These are phyloP conservation scores for Capitella teleta DNA, from an alignment of 1,140 invertebrate genomes.

Conservation along the genomic window DNA sequence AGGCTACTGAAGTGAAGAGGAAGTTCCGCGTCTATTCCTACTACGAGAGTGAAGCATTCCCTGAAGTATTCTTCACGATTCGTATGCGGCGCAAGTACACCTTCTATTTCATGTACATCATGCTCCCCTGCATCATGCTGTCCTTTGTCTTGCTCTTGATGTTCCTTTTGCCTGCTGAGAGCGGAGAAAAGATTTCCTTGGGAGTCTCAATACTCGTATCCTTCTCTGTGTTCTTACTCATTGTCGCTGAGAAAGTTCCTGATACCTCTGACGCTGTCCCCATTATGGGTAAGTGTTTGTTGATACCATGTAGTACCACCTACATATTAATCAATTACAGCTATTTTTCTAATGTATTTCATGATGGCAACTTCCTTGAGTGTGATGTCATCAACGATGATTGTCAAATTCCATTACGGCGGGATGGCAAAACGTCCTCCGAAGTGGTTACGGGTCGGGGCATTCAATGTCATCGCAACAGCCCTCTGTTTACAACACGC, in stretches of 20 bases:
- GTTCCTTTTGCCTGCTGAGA: conserved; percentile 96
- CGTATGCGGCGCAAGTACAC: conserved; percentile 2
- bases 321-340: no score
- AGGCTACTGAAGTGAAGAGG: background rate
- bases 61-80: conserved; percentile 4
- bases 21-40: conserved; percentile 1
- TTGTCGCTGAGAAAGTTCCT: conserved; percentile 72
- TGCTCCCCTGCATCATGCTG: conserved; percentile 93
- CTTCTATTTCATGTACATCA: conserved; percentile 17
- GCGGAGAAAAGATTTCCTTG: conserved; percentile 96
- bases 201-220: conserved; percentile 62
- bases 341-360: conserved; percentile 1
- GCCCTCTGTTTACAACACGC: background rate
- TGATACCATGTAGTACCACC: no score
- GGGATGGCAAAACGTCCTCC: background rate
- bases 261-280: conserved; percentile 94
- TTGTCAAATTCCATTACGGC: background rate
- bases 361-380: background rate
- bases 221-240: conserved; percentile 33
- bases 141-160: conserved; percentile 96
- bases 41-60: background rate
- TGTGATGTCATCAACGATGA: background rate
- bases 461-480: background rate
- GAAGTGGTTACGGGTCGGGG: background rate
- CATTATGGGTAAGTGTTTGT: conserved; percentile 81